A percentile compares a stretch with the other conserved stretches of the same genome.
These are phyloP conservation scores for Lagria hirta DNA, from an alignment of 2,888 invertebrate species.

Conservation along the genomic window DNA sequence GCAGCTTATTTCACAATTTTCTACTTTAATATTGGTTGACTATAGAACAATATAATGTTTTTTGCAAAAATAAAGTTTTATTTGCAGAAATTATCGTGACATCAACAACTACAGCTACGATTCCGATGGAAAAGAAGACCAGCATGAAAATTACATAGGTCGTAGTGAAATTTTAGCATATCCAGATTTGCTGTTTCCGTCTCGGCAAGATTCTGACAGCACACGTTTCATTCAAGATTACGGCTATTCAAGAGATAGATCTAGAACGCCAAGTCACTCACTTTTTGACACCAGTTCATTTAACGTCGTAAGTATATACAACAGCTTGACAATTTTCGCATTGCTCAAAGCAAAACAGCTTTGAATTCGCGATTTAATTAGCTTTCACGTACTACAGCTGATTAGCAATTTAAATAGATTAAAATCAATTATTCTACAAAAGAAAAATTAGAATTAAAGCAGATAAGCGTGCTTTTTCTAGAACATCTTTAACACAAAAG, in stretches of 20 bases:
- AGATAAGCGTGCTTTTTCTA: too few species aligned
- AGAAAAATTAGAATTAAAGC: too few species aligned
- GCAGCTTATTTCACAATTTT: too few species aligned
- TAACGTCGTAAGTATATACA: conserved; percentile 41
- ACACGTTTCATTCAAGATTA: conserved; percentile 45
- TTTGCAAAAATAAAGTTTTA: conserved; percentile 6
- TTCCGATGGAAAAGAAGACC: conserved; percentile 35
- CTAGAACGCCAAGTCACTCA: conserved; percentile 42
- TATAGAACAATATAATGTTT: too few species aligned
- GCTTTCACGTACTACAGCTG: conserved; percentile 19
- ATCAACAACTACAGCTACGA: conserved; percentile 42
- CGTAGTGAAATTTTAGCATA: conserved; percentile 49
- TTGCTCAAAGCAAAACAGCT: too few species aligned
- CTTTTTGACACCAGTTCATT: conserved; percentile 46
- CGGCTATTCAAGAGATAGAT: conserved; percentile 43
- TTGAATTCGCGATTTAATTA: conserved; percentile 22
- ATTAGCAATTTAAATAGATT: conserved; percentile 23
- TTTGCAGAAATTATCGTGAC: conserved; percentile 38
- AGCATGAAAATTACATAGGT: conserved; percentile 38
- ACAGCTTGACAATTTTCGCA: conserved; percentile 12
- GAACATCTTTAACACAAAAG: too few species aligned
- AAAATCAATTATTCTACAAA: too few species aligned
- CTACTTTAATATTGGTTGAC: too few species aligned
- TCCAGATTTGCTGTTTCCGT: conserved; percentile 52
- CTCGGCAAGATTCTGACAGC: conserved; percentile 40